Conservation (phyloP, 2,797 vertebrate genomes). For the Champsocephalus esox region DNA sequence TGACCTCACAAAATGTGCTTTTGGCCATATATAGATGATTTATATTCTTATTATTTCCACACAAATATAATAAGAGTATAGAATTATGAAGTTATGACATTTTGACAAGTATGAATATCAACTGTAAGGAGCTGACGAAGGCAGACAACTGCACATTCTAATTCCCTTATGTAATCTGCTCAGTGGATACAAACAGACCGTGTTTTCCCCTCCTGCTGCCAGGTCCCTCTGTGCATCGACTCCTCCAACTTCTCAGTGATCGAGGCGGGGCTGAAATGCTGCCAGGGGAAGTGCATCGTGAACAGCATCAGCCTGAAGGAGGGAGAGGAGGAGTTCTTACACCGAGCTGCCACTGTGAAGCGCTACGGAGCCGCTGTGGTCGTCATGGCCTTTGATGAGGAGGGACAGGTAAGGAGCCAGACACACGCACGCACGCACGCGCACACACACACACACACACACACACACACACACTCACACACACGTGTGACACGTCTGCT, state of each 20-base stretch:
- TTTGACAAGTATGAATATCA: no score
- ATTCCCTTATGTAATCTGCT: neutral
- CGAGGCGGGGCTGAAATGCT: constrained; percentile 95
- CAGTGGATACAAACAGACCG: neutral
- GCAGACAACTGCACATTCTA: no score
- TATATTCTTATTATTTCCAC: no score
- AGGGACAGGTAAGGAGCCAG: constrained; percentile 87
- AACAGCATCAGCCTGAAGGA: constrained; percentile 99
- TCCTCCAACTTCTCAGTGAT: constrained; percentile 97
- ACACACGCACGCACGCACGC: neutral
- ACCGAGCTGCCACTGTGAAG: constrained; percentile 88
- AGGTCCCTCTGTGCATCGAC: constrained; percentile 97
- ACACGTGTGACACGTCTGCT: neutral
- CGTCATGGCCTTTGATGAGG: constrained; percentile 97
- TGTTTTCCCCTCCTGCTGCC: neutral
- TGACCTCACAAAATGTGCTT: no score
- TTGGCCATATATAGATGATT: no score
- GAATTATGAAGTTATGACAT: no score
- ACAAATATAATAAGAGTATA: no score
- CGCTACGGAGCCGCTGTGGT: constrained; percentile 94
- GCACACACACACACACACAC: neutral
- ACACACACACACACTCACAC: neutral
- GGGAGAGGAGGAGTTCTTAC: constrained; percentile 92
- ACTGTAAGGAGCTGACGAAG: no score
- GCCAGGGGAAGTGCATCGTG: constrained; percentile 96